A percentile compares a stretch with the other conserved stretches of the same genome.
Conservation (phyloP, 2,113 vertebrate genomes). For the Vidua macroura region DNA sequence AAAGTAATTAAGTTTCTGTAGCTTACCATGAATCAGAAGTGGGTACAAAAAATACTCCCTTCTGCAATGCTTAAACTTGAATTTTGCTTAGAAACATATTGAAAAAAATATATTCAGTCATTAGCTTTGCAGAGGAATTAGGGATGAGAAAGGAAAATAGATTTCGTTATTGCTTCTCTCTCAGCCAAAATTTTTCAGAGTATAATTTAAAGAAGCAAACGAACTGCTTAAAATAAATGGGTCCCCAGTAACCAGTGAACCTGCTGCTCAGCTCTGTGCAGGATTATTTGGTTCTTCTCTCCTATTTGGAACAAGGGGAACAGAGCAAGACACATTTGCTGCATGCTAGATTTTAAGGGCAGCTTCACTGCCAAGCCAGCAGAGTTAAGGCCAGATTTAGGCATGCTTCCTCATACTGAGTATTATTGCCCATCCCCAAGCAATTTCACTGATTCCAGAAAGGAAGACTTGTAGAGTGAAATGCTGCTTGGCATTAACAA, state of each 20-base stretch:
- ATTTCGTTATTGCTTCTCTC: background rate
- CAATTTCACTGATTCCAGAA: constrained; percentile 1
- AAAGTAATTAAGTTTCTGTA: constrained; percentile 1
- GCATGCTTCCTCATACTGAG: background rate
- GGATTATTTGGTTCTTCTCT: background rate
- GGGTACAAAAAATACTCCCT: constrained; percentile 4
- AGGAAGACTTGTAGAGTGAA: background rate
- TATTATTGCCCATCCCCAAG: background rate
- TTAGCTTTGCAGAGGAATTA: background rate
- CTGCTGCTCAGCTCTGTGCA: background rate
- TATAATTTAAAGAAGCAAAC: background rate
- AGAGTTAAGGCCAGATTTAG: background rate
- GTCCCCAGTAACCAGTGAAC: background rate
- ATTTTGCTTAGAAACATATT: background rate
- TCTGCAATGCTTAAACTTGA: background rate
- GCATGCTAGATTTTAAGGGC: background rate
- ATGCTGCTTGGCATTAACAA: background rate
- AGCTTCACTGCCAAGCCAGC: background rate
- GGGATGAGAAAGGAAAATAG: background rate
- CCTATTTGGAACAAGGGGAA: background rate
- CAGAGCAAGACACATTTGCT: background rate
- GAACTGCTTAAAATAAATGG: background rate
- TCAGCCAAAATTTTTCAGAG: background rate
- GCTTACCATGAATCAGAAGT: background rate
- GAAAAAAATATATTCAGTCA: background rate